phyloP scores from a whole-genome alignment of 2,888 invertebrate genomes.

The Macrosoma leucophasiata region DNA sequence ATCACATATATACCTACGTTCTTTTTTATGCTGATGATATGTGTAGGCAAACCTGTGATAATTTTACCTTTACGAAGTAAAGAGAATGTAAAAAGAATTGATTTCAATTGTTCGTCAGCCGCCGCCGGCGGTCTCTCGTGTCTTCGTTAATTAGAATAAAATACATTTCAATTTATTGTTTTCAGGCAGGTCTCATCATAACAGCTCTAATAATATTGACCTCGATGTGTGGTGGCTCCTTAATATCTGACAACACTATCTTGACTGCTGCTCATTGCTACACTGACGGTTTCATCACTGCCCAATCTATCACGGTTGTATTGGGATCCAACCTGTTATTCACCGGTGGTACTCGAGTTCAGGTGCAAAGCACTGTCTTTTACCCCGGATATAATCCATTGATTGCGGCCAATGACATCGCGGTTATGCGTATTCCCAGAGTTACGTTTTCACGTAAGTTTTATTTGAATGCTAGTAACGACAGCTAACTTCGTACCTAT shows the following conservation, averaged over 20 bases:
- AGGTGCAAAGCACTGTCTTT: slow-evolving; percentile 26
- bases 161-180: slow-evolving; percentile 4
- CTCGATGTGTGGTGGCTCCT: slow-evolving; percentile 38
- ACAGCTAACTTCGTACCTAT: too few species aligned
- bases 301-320: slow-evolving; percentile 32
- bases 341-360: slow-evolving; percentile 37
- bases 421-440: slow-evolving; percentile 29
- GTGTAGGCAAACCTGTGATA: too few species aligned
- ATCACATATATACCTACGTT: too few species aligned
- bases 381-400: slow-evolving; percentile 35
- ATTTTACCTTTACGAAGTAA: too few species aligned
- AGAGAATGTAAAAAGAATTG: too few species aligned
- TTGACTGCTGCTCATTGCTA: slow-evolving; percentile 42
- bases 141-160: too few species aligned
- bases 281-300: slow-evolving; percentile 33
- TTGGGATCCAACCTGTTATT: slow-evolving; percentile 39
- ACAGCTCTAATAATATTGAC: slow-evolving; percentile 24
- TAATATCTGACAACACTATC: slow-evolving; percentile 33
- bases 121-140: too few species aligned
- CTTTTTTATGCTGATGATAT: too few species aligned
- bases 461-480: too few species aligned
- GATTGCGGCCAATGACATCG: slow-evolving; percentile 38
- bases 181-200: slow-evolving; percentile 39
- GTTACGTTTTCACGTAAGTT: slow-evolving; percentile 34
- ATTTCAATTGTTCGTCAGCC: too few species aligned